A percentile compares a stretch with the other conserved stretches of the same genome.
These are phyloP conservation scores for Rhimphoctona megacephalus DNA, from an alignment of 2,888 invertebrate species.

Conservation along the genomic window DNA sequence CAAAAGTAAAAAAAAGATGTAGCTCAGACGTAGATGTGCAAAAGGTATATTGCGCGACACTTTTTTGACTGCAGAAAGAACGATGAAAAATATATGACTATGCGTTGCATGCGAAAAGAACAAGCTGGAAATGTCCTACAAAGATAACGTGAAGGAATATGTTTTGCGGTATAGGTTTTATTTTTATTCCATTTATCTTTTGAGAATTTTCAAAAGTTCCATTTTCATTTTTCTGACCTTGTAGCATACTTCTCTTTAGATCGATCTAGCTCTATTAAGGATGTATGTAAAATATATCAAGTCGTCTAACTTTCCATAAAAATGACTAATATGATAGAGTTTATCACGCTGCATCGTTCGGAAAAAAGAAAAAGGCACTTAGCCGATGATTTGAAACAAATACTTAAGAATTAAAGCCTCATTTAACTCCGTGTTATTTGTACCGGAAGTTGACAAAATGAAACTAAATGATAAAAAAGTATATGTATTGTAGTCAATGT, in stretches of 20 bases:
- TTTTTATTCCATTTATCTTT: slow-evolving; percentile 9
- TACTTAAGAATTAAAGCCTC: too few species aligned
- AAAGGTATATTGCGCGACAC: slow-evolving; percentile 30
- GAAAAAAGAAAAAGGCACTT: too few species aligned
- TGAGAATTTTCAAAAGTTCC: slow-evolving; percentile 6
- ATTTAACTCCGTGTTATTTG: too few species aligned
- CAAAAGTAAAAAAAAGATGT: neutral
- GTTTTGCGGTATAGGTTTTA: neutral
- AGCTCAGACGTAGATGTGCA: slow-evolving; percentile 28
- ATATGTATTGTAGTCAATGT: too few species aligned
- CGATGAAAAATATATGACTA: slow-evolving; percentile 11
- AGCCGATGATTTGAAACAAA: too few species aligned
- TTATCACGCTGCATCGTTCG: too few species aligned
- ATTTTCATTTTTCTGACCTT: neutral
- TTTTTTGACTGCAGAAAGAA: slow-evolving; percentile 14
- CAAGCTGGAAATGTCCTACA: slow-evolving; percentile 25
- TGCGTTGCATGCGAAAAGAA: neutral
- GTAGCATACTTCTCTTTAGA: neutral
- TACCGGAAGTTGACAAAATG: too few species aligned
- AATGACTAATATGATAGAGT: too few species aligned
- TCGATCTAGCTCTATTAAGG: neutral
- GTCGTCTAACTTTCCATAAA: too few species aligned
- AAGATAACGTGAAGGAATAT: slow-evolving; percentile 30
- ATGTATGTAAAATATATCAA: too few species aligned
- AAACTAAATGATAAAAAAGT: too few species aligned